Evolutionary conservation across 2,797 vertebrate genomes (phyloP), one percentile per base, ranked within the genome.

Genomic region (Microctenopoma lineatum): DNA sequence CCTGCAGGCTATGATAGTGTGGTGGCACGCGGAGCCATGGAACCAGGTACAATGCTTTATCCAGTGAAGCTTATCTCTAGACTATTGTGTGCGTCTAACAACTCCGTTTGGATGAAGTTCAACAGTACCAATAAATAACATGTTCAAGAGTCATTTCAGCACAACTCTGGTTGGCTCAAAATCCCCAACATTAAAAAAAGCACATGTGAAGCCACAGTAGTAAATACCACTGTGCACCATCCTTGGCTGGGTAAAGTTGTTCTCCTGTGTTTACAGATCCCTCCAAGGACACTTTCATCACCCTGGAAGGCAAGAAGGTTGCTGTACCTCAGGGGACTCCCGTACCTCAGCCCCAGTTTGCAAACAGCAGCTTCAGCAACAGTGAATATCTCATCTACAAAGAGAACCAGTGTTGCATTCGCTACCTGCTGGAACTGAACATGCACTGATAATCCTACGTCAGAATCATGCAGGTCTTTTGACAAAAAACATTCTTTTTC

Each of bases 371-470:
- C 47, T 99, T 97, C 85, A 0, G 0, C 45, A 95, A 96, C 89
- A 98, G 96, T 3, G 95, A 99, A 88, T 97, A 98, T 88, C 92
- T 98, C 52, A 92, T 97, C 89, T 98, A 97, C 90, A 90, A 92
- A 72, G 96, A 98, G 83, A 98, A 90, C 79, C 97, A 98, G 84
- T 96, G 96, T 65, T 77, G 90, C 57, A 86, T 98, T 36, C 94
- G 95, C 52, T 98, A 93, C 87, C 93, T 98, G 41, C 86, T 98
- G 71, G 94, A 96, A 83, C 75, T 98, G n/a, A 68, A 10, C 8
- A 95, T 96, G 90, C 75, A 2, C 0, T 42, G 2, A 3, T 54
- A 26, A 50, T 26, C 55, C 9, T 65, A n/a, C n/a, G 39, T 7
- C 9, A 64, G 69, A 10, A 65, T 27, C 21, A 50, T 16, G 8